phyloP scores from a whole-genome alignment of 2,797 vertebrate species.

The Chaenodraco wilsoni region DNA sequence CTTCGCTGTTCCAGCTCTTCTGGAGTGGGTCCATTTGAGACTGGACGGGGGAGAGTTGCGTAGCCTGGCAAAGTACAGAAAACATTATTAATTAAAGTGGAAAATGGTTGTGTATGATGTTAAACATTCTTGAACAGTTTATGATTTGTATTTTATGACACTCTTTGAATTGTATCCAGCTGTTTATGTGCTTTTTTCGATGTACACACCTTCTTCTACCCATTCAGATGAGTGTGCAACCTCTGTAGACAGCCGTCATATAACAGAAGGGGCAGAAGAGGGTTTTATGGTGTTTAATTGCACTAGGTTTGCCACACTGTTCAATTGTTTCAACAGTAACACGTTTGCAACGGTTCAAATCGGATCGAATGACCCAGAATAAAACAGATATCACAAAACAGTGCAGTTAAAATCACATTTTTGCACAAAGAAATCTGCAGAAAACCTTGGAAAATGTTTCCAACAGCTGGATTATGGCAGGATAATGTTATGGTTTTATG shows the following conservation, averaged over 20 bases:
- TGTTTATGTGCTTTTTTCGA: conserved; percentile 16
- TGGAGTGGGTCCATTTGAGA: conserved; percentile 88
- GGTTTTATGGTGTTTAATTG: background rate
- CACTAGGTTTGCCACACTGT: background rate
- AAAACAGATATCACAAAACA: background rate
- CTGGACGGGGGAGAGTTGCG: conserved; percentile 78
- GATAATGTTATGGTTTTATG: background rate
- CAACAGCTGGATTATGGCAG: background rate
- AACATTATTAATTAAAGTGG: conserved; percentile 5
- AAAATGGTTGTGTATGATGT: background rate
- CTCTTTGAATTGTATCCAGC: background rate
- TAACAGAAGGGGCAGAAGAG: background rate
- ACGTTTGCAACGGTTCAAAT: background rate
- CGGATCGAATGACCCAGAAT: background rate
- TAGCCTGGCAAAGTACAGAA: conserved; percentile 72
- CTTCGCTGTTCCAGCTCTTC: conserved; percentile 90
- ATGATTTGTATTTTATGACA: conserved; percentile 1
- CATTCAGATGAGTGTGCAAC: conserved; percentile 21
- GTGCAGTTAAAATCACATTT: background rate
- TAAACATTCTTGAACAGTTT: conserved; percentile 12
- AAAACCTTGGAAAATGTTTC: background rate
- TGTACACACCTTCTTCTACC: conserved; percentile 1
- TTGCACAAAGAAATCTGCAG: background rate
- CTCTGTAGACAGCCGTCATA: conserved; percentile 6
- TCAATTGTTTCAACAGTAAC: background rate